Conservation (phyloP, 2,113 vertebrate genomes). For the Oryzias javanicus region DNA sequence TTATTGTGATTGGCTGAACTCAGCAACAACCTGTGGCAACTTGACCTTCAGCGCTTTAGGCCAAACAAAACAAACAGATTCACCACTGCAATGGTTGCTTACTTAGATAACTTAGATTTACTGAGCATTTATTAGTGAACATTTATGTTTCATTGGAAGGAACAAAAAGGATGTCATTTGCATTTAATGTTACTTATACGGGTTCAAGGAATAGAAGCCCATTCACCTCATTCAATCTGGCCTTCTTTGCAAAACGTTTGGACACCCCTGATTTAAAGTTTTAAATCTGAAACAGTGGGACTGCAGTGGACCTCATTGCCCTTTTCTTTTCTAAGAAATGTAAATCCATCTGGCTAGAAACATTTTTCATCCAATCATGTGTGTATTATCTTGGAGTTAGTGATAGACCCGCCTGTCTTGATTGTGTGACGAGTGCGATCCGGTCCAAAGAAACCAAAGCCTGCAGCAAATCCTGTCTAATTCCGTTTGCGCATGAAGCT, state of each 20-base stretch:
- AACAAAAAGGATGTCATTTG: no score
- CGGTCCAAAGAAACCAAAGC: constrained; percentile 43
- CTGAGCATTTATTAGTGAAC: no score
- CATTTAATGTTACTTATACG: no score
- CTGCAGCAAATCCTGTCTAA: constrained; percentile 61
- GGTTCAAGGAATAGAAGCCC: no score
- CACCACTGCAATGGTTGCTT: no score
- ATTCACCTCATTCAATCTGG: no score
- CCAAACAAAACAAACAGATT: no score
- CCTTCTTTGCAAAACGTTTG: neutral
- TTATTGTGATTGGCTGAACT: no score
- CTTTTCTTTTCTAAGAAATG: constrained; percentile 12
- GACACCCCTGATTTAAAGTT: neutral
- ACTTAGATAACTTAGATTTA: no score
- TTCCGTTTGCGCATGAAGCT: constrained; percentile 52
- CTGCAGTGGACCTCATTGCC: neutral
- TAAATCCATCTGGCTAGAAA: constrained; percentile 12
- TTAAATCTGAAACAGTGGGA: neutral
- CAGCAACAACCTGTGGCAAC: no score
- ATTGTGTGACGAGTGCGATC: constrained; percentile 43
- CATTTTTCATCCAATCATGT: constrained; percentile 47
- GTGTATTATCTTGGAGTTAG: constrained; percentile 51
- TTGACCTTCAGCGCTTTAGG: no score
- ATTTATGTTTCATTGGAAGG: no score
- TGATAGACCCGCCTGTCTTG: constrained; percentile 41